Evolutionary conservation across 2,888 invertebrate species (phyloP), one percentile per base, ranked within the genome.

Genomic region (Machimus atricapillus): DNA sequence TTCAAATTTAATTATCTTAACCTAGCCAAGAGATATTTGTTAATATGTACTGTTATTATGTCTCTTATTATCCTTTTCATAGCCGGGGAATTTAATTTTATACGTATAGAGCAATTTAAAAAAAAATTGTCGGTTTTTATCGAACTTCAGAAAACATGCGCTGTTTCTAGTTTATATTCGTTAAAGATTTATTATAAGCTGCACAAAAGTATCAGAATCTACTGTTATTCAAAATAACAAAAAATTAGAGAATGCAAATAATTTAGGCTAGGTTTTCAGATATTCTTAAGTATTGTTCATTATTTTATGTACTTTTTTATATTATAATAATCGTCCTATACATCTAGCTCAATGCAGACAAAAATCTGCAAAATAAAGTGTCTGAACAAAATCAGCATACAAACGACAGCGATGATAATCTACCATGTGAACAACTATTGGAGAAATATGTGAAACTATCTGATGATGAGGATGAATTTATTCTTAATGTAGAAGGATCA

Each of bases 361-460:
- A 82, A 16, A 16, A 19, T 82, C 66, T 27, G 27, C 9, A 37
- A 58, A 66, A 58, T 1, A 40, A 82, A 19, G 1, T 52, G 31
- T 19, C 19, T 83, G 40, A 83, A 31, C 31, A 19, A 0, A 86
- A 89, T 43, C 89, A 91, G 19, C 90, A 90, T 27, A 89, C 90
- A 2, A 40, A 19, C 23, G 31, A 56, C 2, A 58, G 82, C 16
- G 56, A 82, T 66, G 88, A 88, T 0, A 90, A 91, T 23, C 77
- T 92, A 27, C 90, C 91, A 8, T 87, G 90, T 16, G 89, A 90
- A 40, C 89, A 92, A 89, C 88, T 91, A 89, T 88, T 92, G 34
- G 88, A 90, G 37, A 91, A 91, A 87, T 92, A 91, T 86, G 90
- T 89, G 58, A 89, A 90, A 56, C 3, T 52, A 89, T 66, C 89